These are phyloP conservation scores for Hippocampus zosterae DNA, from an alignment of 2,113 vertebrate species.

Conservation along the genomic window DNA sequence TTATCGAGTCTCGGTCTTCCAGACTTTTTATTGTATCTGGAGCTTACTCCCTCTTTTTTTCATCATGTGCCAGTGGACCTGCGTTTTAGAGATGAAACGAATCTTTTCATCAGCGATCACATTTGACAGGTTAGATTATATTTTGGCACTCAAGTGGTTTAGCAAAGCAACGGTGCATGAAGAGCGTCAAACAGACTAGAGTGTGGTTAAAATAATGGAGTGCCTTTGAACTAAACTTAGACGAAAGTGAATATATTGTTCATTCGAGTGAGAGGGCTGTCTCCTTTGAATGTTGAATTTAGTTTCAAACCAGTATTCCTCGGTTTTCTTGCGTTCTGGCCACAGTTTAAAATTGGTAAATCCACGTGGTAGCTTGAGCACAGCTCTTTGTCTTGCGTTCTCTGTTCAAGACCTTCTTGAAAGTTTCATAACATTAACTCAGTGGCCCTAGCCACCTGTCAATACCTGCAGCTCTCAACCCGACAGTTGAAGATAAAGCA, in stretches of 20 bases:
- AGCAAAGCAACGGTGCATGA: neutral
- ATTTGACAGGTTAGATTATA: constrained; percentile 21
- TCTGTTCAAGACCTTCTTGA: neutral
- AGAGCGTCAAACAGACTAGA: neutral
- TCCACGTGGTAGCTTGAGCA: constrained; percentile 22
- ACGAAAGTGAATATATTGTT: neutral
- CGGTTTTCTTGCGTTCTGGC: neutral
- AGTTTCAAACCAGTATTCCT: constrained; percentile 16
- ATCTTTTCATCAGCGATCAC: constrained; percentile 24
- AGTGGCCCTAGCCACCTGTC: constrained; percentile 27
- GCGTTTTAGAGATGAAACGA: constrained; percentile 12
- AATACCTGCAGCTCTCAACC: constrained; percentile 38
- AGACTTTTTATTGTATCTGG: constrained; percentile 12
- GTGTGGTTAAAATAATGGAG: constrained; percentile 7
- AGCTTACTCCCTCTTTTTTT: constrained; percentile 24
- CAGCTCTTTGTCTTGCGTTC: constrained; percentile 17
- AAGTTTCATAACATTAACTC: constrained; percentile 21
- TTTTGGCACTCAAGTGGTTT: neutral
- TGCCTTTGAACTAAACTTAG: constrained; percentile 2
- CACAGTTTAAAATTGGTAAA: constrained; percentile 8
- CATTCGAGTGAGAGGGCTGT: neutral
- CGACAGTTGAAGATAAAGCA: constrained; percentile 46
- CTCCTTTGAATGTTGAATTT: neutral
- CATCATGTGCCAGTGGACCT: constrained; percentile 7
- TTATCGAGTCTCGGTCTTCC: constrained; percentile 20